These are phyloP conservation scores for Heliconius hermathena DNA, from an alignment of 1,140 invertebrate species.

Conservation along the genomic window DNA sequence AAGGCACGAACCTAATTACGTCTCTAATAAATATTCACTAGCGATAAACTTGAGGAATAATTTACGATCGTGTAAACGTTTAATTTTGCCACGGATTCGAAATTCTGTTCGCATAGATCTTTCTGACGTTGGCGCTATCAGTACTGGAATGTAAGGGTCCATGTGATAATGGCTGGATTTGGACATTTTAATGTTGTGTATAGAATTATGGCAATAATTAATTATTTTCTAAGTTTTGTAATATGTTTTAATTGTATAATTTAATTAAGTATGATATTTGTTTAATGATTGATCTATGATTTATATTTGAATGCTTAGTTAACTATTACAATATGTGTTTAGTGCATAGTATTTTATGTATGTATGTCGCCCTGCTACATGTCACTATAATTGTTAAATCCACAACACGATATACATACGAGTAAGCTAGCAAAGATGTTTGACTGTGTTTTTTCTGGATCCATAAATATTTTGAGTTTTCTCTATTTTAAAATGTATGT, in stretches of 20 bases:
- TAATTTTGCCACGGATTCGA: constrained; percentile 61
- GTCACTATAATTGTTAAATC: too few relatives aligned
- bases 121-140: constrained; percentile 36
- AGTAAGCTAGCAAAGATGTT: too few relatives aligned
- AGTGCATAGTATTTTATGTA: too few relatives aligned
- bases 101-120: constrained; percentile 43
- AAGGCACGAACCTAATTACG: constrained; percentile 71
- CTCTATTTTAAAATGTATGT: too few relatives aligned
- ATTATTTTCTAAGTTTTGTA: background rate
- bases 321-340: too few relatives aligned
- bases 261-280: background rate
- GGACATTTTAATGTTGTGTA: constrained; percentile 18
- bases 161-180: constrained; percentile 28
- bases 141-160: constrained; percentile 23
- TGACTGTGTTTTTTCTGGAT: too few relatives aligned
- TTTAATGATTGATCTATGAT: background rate
- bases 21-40: constrained; percentile 75
- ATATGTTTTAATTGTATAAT: background rate
- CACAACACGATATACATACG: too few relatives aligned
- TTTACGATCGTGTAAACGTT: constrained; percentile 73
- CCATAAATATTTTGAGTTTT: too few relatives aligned
- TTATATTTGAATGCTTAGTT: too few relatives aligned
- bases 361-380: too few relatives aligned
- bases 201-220: constrained; percentile 17
- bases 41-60: constrained; percentile 74